Percentiles rank a stretch among this genome's conserved stretches.
Evolutionary conservation across 2,113 vertebrate genomes (phyloP).

Genomic region (Pteropus alecto): DNA sequence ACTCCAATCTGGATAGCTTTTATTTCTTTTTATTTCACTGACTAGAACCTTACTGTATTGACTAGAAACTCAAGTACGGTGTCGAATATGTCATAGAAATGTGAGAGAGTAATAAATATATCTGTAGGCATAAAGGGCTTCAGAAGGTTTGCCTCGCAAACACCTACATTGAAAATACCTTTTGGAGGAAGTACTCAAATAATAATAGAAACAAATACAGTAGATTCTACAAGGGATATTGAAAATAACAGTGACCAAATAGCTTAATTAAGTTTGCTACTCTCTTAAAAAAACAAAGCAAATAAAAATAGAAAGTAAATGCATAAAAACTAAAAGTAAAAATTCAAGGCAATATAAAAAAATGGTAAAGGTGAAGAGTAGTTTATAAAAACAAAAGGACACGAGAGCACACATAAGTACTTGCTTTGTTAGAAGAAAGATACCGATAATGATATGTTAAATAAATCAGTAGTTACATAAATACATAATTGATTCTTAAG

Average conservation of each 20-base stretch:
- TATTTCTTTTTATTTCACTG: background rate
- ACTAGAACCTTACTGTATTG: background rate
- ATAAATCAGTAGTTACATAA: background rate
- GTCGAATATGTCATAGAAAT: background rate
- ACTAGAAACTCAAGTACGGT: background rate
- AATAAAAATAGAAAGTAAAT: background rate
- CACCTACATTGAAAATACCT: background rate
- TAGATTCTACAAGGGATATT: background rate
- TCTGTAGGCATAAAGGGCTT: background rate
- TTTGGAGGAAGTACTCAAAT: background rate
- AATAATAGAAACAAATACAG: background rate
- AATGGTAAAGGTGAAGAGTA: background rate
- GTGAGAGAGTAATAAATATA: background rate
- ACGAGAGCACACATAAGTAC: background rate
- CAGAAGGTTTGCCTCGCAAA: background rate
- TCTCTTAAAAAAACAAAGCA: background rate
- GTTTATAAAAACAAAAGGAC: background rate
- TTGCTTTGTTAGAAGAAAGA: background rate
- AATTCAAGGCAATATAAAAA: background rate
- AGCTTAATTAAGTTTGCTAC: background rate
- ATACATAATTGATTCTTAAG: background rate
- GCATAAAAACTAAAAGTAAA: background rate
- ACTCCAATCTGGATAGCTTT: background rate
- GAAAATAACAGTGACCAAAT: background rate
- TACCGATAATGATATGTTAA: background rate